Evolutionary conservation across 1,140 invertebrate species (phyloP).

Genomic region (Phocides pigmalion): DNA sequence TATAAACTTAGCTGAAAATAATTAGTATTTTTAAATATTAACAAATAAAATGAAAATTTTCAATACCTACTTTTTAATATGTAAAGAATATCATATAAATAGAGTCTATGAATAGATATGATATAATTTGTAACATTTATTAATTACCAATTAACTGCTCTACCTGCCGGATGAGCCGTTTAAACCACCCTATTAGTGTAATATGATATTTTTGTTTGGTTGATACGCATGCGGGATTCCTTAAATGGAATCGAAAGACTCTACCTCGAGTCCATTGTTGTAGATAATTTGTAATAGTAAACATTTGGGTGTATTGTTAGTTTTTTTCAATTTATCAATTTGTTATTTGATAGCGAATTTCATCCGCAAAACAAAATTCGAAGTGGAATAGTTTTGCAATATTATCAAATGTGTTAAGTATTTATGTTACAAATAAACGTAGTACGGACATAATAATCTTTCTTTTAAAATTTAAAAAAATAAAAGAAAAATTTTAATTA

Average conservation of each 20-base stretch:
- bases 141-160: constrained; percentile 34
- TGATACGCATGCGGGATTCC: constrained; percentile 47
- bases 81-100: too few species aligned
- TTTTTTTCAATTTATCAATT: constrained; percentile 50
- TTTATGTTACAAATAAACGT: too few species aligned
- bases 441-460: too few species aligned
- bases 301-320: constrained; percentile 65
- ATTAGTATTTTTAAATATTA: too few species aligned
- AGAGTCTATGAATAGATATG: too few species aligned
- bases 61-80: too few species aligned
- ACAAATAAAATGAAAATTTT: too few species aligned
- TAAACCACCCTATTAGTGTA: constrained; percentile 50
- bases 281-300: constrained; percentile 78
- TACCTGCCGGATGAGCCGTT: constrained; percentile 41
- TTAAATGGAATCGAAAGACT: constrained; percentile 52
- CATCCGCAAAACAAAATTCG: neutral
- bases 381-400: too few species aligned
- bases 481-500: too few species aligned
- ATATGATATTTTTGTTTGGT: constrained; percentile 73
- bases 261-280: constrained; percentile 58
- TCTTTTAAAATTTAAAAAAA: too few species aligned
- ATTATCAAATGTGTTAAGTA: too few species aligned
- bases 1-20: too few species aligned
- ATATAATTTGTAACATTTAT: constrained; percentile 3
- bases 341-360: constrained; percentile 44